These are phyloP conservation scores for Epicauta chinensis DNA, from an alignment of 1,140 invertebrate species.

Conservation along the genomic window DNA sequence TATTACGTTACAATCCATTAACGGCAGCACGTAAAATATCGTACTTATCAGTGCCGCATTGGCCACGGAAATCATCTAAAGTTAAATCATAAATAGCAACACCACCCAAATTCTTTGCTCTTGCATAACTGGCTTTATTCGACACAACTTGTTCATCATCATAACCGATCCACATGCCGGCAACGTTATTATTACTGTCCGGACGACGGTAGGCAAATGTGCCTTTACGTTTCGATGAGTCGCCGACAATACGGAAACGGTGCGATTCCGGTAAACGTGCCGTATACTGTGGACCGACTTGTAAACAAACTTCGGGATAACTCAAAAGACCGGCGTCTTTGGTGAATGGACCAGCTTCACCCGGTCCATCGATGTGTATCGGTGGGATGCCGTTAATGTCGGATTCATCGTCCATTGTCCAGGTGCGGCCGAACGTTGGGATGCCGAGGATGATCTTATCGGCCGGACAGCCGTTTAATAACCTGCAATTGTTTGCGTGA, in stretches of 20 bases:
- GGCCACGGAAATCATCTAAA: conserved; percentile 75
- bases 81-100: conserved; percentile 75
- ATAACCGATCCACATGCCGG: conserved; percentile 83
- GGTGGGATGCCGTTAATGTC: conserved; percentile 71
- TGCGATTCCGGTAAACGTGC: conserved; percentile 49
- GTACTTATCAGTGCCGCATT: conserved; percentile 70
- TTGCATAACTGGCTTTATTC: conserved; percentile 72
- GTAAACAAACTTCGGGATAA: conserved; percentile 69
- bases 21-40: conserved; percentile 55
- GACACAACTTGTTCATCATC: conserved; percentile 80
- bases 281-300: conserved; percentile 39
- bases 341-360: conserved; percentile 62
- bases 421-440: conserved; percentile 75
- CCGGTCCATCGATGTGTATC: conserved; percentile 56
- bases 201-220: conserved; percentile 68
- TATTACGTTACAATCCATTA: not conserved
- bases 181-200: conserved; percentile 57
- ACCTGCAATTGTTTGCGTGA: conserved; percentile 42
- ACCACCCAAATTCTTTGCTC: conserved; percentile 69
- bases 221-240: conserved; percentile 63
- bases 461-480: conserved; percentile 56
- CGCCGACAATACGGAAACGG: conserved; percentile 52
- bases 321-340: conserved; percentile 67
- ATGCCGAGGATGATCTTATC: conserved; percentile 80
- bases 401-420: conserved; percentile 67